Base-by-base conservation (phyloP, 1,140 invertebrate species). In the Pollicipes pollicipes region DNA sequence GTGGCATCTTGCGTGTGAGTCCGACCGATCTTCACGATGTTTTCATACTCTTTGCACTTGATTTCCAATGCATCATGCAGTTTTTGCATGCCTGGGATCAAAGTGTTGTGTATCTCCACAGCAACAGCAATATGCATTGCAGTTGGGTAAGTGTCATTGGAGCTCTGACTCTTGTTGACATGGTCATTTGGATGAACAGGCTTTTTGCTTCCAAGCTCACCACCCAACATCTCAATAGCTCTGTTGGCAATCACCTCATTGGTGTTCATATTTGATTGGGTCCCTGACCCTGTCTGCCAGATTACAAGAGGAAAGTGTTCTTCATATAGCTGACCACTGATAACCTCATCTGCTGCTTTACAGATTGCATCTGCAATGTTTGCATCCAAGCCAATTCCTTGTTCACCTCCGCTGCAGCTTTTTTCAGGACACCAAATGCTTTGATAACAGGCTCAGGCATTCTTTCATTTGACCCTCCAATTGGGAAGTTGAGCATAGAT, bases 161-260 rank as follows among this genome's bases (percentile, higher is more conserved):
- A 98, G 80, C 96, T 98, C 82, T 87, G 76, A 58, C 92, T 93
- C 83, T 96, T 99, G 80, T 99, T 99, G 30, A 99, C 97, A 83
- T 99, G 97, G 80, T 99, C 97, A 82, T 99, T 99, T 2, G 97
- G 97, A 83, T 99, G 97, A 0, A 99, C 94, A 0, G 95, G 95
- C 69, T 80, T 86, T 80, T 98, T 98, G 26, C 88, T 90, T 63
- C 97, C 97, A 8, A 99, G 81, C 76, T 89, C 83, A 26, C 97
- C 97, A 30, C 95, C 96, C 35, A 98, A 75, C 68, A 98, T 82
- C 82, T 99, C 90, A 77, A 98, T 99, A 1, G 97, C 97, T 69
- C 95, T 84, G 81, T 99, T 99, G 66, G 84, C 83, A 71, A 87
- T 84, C 3, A 91, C 90, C 85, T 99, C 97, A 81, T 99, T 99